These are phyloP conservation scores for Periophthalmus modestus DNA, from an alignment of 2,113 vertebrate species.

Conservation along the genomic window DNA sequence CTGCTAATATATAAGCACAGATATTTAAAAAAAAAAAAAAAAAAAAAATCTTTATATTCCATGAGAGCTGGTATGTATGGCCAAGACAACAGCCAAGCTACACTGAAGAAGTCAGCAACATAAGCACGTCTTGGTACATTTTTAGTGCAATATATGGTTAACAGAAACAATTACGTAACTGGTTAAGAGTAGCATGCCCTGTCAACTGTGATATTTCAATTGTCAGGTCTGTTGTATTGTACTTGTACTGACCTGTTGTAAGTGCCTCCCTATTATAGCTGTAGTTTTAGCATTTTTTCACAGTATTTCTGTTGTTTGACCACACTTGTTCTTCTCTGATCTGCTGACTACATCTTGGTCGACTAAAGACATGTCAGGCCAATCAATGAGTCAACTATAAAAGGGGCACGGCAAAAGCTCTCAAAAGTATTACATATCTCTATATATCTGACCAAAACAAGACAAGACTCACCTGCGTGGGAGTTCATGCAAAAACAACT, in stretches of 20 bases:
- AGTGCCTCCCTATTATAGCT: neutral
- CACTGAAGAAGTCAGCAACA: neutral
- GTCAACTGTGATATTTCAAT: neutral
- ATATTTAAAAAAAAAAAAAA: constrained; percentile 57
- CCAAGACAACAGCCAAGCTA: constrained; percentile 5
- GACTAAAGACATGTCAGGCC: too few relatives aligned
- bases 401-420: too few relatives aligned
- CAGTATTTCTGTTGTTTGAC: too few relatives aligned
- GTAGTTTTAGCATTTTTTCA: too few relatives aligned
- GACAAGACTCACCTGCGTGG: too few relatives aligned
- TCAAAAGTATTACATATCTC: too few relatives aligned
- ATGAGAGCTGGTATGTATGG: constrained; percentile 53
- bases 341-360: too few relatives aligned
- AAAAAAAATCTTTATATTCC: constrained; percentile 60
- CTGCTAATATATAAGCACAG: constrained; percentile 51
- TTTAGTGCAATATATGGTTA: neutral
- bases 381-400: too few relatives aligned
- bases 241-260: neutral
- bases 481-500: too few relatives aligned
- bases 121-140: neutral
- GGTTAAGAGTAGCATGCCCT: neutral
- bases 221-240: neutral
- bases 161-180: neutral
- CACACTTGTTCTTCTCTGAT: too few relatives aligned
- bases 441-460: too few relatives aligned